Evolutionary conservation across 2,888 invertebrate genomes (phyloP).

Genomic region (Aporophyla lueneburgensis): DNA sequence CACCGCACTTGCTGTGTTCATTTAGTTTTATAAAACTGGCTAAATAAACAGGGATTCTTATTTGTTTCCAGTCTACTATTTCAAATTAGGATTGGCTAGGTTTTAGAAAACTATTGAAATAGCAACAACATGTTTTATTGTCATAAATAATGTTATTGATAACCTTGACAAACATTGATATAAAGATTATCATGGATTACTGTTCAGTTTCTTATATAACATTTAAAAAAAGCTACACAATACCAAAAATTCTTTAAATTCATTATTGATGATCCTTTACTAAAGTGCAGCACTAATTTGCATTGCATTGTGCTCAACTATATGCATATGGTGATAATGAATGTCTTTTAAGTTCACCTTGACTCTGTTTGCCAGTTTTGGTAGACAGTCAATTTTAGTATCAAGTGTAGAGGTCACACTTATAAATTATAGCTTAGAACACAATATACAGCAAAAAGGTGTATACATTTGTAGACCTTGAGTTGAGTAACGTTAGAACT

Average conservation of each 20-base stretch:
- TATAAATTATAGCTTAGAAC: constrained; percentile 29
- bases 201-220: not conserved
- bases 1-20: not conserved
- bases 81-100: not conserved
- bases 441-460: constrained; percentile 16
- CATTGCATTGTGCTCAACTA: constrained; percentile 41
- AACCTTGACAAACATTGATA: constrained; percentile 17
- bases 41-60: not conserved
- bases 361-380: constrained; percentile 74
- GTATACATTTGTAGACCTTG: constrained; percentile 20
- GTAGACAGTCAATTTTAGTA: constrained; percentile 62
- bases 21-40: not conserved
- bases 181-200: constrained; percentile 31
- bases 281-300: constrained; percentile 41
- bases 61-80: not conserved
- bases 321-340: constrained; percentile 48
- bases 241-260: constrained; percentile 11
- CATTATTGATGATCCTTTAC: constrained; percentile 16
- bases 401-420: constrained; percentile 64
- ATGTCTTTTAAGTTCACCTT: constrained; percentile 70
- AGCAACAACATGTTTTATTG: not conserved
- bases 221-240: not conserved
- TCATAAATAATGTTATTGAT: constrained; percentile 4
- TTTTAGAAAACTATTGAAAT: not conserved
- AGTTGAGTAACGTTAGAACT: constrained; percentile 15